Conservation (phyloP, 2,888 invertebrate species). For the Hydropsyche betteni region DNA sequence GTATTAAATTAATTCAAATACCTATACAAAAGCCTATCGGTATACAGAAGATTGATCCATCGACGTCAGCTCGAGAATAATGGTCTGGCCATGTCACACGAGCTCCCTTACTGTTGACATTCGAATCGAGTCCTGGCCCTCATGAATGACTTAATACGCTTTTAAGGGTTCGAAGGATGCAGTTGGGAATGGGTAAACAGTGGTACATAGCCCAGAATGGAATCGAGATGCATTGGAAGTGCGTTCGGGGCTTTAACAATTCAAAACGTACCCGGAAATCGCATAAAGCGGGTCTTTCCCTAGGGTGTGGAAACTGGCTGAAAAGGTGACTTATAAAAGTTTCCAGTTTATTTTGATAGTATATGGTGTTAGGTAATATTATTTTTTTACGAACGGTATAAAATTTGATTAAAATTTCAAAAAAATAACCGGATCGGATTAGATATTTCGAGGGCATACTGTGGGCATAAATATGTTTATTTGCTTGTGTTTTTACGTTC, state of each 20-base stretch:
- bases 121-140: conserved; percentile 26
- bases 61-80: neutral
- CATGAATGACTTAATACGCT: conserved; percentile 34
- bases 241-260: conserved; percentile 6
- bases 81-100: conserved; percentile 2
- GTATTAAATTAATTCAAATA: too few species aligned
- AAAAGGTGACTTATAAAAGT: too few species aligned
- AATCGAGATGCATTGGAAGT: conserved; percentile 9
- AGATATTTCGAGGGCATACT: too few species aligned
- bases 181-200: conserved; percentile 8
- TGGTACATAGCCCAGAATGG: neutral
- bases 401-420: too few species aligned
- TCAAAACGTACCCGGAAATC: conserved; percentile 6
- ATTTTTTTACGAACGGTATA: neutral
- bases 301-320: too few species aligned
- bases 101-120: conserved; percentile 25
- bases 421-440: too few species aligned
- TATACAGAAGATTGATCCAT: conserved; percentile 3
- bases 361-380: neutral
- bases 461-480: neutral
- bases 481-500: neutral
- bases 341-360: neutral
- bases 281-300: conserved; percentile 1
- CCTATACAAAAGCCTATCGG: too few species aligned
- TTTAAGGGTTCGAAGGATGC: conserved; percentile 12